These are phyloP conservation scores for Musca vetustissima DNA, from an alignment of 1,140 invertebrate species.

Conservation along the genomic window DNA sequence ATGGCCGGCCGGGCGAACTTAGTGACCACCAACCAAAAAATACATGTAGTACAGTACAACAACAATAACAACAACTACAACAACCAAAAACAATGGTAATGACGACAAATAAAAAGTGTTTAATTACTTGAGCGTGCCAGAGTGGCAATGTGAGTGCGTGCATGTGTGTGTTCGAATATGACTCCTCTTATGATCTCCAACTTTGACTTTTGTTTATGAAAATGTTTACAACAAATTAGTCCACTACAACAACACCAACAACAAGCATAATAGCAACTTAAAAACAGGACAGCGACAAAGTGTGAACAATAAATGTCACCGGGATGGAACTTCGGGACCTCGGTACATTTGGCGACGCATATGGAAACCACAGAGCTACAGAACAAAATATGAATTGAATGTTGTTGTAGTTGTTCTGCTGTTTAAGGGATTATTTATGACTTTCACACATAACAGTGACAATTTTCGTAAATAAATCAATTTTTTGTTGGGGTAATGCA, in stretches of 20 bases:
- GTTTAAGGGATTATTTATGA: not conserved
- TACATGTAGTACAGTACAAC: not conserved
- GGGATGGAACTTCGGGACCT: not conserved
- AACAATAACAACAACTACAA: conserved; percentile 3
- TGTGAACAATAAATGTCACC: conserved; percentile 19
- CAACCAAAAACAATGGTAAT: not conserved
- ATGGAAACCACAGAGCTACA: not conserved
- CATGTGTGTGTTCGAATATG: not conserved
- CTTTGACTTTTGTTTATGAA: not conserved
- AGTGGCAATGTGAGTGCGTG: too few relatives aligned
- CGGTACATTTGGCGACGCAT: not conserved
- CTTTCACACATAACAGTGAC: conserved; percentile 21
- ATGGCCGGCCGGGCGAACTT: not conserved
- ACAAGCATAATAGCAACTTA: not conserved
- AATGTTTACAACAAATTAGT: conserved; percentile 17
- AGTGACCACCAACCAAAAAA: not conserved
- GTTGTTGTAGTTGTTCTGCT: too few relatives aligned
- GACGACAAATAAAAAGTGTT: conserved; percentile 14
- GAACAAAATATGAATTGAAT: not conserved
- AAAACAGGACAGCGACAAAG: conserved; percentile 13
- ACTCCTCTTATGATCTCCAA: too few relatives aligned
- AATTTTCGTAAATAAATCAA: conserved; percentile 23
- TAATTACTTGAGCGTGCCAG: not conserved
- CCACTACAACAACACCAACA: not conserved
- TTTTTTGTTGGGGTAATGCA: not conserved